Percentiles rank a stretch among this genome's conserved stretches.
phyloP scores from a whole-genome alignment of 2,888 invertebrate species.

The Eupithecia vulgata region DNA sequence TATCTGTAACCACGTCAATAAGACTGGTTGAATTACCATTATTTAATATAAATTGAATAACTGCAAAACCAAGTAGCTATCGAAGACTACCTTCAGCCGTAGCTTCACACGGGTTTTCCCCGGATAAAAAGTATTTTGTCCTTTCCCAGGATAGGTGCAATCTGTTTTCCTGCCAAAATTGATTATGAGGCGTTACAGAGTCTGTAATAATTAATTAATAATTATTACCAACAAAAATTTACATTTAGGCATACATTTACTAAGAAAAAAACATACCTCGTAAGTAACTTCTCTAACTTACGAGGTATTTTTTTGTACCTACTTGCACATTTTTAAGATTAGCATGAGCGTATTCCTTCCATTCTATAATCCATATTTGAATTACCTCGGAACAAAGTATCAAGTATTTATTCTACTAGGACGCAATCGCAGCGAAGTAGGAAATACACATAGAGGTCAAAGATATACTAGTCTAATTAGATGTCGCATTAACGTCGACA shows the following conservation, averaged over 20 bases:
- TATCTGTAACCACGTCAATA: constrained; percentile 25
- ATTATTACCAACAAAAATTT: no score
- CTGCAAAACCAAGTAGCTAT: not conserved
- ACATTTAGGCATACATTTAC: no score
- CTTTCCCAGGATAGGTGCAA: not conserved
- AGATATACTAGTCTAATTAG: constrained; percentile 23
- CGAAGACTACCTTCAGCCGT: not conserved
- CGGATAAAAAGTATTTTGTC: not conserved
- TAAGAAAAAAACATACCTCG: no score
- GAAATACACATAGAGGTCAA: constrained; percentile 26
- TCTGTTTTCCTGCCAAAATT: no score
- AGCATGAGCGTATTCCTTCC: not conserved
- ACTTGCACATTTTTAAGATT: not conserved
- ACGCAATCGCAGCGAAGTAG: constrained; percentile 17
- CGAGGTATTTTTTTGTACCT: no score
- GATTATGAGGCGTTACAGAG: not conserved
- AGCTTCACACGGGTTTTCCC: not conserved
- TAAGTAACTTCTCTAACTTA: no score
- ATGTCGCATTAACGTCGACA: constrained; percentile 22
- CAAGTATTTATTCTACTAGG: not conserved
- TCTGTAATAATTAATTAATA: no score
- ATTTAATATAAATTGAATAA: not conserved
- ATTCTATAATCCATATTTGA: not conserved
- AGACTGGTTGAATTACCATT: constrained; percentile 3
- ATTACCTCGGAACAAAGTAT: not conserved